phyloP scores from a whole-genome alignment of 2,113 vertebrate genomes.

The Nibea albiflora region DNA sequence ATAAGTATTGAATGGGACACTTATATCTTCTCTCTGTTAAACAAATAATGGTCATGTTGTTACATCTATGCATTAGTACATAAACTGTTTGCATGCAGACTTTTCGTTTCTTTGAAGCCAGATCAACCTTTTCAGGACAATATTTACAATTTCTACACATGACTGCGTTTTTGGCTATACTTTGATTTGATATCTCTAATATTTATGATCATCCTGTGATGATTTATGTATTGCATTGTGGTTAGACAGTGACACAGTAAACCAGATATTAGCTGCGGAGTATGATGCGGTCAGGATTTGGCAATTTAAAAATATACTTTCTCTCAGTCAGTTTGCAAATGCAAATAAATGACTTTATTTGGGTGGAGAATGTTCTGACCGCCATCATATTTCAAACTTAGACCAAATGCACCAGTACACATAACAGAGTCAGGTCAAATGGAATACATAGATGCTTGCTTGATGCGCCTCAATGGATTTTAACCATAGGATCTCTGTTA shows the following conservation, averaged over 20 bases:
- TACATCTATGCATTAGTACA: neutral
- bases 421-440: neutral
- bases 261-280: neutral
- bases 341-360: neutral
- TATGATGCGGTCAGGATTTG: neutral
- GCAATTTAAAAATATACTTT: neutral
- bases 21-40: too few relatives aligned
- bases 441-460: neutral
- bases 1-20: too few relatives aligned
- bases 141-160: neutral
- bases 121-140: neutral
- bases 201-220: neutral
- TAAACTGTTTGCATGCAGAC: neutral
- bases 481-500: slow-evolving; percentile 40
- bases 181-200: neutral
- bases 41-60: neutral
- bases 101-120: neutral
- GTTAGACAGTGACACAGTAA: too few relatives aligned
- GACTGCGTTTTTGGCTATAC: neutral
- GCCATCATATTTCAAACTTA: neutral
- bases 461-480: slow-evolving; percentile 23
- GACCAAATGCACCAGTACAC: neutral
- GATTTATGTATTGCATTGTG: neutral
- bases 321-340: neutral
- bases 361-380: neutral